Evolutionary conservation across 2,797 vertebrate species (phyloP).

Genomic region (Schizothorax lantsangensis): DNA sequence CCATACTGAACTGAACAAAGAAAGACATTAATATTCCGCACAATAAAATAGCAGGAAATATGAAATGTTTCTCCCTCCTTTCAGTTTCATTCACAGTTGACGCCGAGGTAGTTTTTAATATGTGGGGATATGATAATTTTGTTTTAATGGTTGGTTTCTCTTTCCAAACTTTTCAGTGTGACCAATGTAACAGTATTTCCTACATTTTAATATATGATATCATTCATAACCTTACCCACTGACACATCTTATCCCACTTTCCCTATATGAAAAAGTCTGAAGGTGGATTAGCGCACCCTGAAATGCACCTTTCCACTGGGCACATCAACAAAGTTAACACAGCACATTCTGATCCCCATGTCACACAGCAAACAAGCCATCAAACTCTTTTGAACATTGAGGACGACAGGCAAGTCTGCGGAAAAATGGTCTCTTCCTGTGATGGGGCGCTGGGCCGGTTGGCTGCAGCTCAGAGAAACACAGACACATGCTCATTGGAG

Average conservation of each 20-base stretch:
- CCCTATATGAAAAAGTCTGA: neutral
- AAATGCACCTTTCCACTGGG: neutral
- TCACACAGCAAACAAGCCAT: conserved; percentile 51
- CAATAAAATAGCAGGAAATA: too few species aligned
- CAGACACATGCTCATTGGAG: conserved; percentile 48
- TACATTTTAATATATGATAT: neutral
- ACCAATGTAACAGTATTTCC: neutral
- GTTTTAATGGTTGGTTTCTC: neutral
- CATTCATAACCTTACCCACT: neutral
- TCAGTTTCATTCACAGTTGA: too few species aligned
- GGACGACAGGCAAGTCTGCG: conserved; percentile 38
- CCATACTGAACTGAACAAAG: too few species aligned
- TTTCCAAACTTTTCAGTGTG: neutral
- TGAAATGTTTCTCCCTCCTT: too few species aligned
- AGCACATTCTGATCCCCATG: conserved; percentile 20
- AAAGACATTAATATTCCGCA: too few species aligned
- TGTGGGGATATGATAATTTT: neutral
- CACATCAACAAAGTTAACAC: conserved; percentile 28
- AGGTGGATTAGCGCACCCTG: neutral
- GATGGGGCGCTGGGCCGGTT: conserved; percentile 13
- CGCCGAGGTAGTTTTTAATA: neutral
- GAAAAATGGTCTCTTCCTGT: conserved; percentile 43
- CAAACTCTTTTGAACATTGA: conserved; percentile 43
- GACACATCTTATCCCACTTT: neutral
- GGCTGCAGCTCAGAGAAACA: conserved; percentile 39